Base-by-base conservation (phyloP, 2,888 invertebrate genomes). In the Drosophila kokeensis region DNA sequence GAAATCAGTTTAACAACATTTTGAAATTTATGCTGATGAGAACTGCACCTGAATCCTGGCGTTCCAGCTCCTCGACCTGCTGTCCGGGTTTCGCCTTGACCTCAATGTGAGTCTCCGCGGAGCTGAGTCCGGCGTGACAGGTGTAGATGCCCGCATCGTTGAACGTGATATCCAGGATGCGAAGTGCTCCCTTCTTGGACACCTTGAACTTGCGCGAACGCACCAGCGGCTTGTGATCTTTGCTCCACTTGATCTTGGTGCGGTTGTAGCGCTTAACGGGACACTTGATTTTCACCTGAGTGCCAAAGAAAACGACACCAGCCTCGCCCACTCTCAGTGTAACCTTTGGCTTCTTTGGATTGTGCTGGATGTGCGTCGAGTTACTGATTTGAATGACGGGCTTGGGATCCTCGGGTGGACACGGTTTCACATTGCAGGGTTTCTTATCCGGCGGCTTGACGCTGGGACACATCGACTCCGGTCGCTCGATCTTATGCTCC, bases 221-320 rank as follows among this genome's bases (percentile, higher is more conserved):
- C 32, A 95, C 94, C 71, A 97, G 94, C 60, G 95, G 95, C 82
- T 95, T 95, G 79, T 97, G 96, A 91, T 98, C 97, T 91, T 98
- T 98, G 63, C 96, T 96, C 98, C 98, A 98, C 86, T 96, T 95
- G 76, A 98, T 97, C 92, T 96, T 96, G 0, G 97, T 96, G 74
- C 97, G 94, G 91, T 96, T 96, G 92, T 95, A 96, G 2, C 93
- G 96, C 91, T 97, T 97, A 29, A 98, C 97, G 0, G 98, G 98
- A 91, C 99, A 99, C 91, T 98, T 97, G 81, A 99, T 97, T 93
- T 98, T 98, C 69, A 99, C 96, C 89, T 97, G 97, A 0, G 98
- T 97, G 11, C 98, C 98, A 86, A 97, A 96, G 94, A 97, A 98
- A 55, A 99, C 96, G 1, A 96, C 96, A 0, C 98, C 99, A 1